Evolutionary conservation across 2,797 vertebrate genomes (phyloP).

Genomic region (Arctocebus calabarensis): DNA sequence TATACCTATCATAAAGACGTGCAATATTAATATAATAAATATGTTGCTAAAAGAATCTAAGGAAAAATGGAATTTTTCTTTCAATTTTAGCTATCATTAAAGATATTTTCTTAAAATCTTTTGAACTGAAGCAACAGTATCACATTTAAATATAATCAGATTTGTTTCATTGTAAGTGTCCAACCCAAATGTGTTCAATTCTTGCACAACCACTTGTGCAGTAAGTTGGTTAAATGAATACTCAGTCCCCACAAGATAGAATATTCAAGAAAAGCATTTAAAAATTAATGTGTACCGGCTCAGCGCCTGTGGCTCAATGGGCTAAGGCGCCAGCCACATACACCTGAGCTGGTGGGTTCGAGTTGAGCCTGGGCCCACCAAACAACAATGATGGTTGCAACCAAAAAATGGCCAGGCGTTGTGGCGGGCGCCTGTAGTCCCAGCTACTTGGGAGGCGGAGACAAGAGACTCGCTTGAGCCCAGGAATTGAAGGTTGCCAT

Average conservation of each 20-base stretch:
- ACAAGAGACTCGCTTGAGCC: too few relatives aligned
- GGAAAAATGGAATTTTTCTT: neutral
- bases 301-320: too few relatives aligned
- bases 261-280: conserved; percentile 43
- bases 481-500: too few relatives aligned
- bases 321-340: too few relatives aligned
- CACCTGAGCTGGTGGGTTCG: too few relatives aligned
- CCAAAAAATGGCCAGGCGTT: too few relatives aligned
- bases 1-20: neutral
- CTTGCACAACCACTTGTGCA: conserved; percentile 46
- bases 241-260: neutral
- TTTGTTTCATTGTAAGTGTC: conserved; percentile 32
- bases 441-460: too few relatives aligned
- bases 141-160: conserved; percentile 59
- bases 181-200: conserved; percentile 32
- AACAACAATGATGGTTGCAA: too few relatives aligned
- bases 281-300: conserved; percentile 53
- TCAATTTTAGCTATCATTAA: neutral
- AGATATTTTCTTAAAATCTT: conserved; percentile 65
- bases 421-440: too few relatives aligned
- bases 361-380: too few relatives aligned
- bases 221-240: conserved; percentile 10
- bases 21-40: neutral
- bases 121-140: conserved; percentile 53
- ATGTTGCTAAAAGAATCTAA: conserved; percentile 15